These are phyloP conservation scores for Crypturellus tataupa DNA, from an alignment of 2,797 vertebrate genomes.

Conservation along the genomic window DNA sequence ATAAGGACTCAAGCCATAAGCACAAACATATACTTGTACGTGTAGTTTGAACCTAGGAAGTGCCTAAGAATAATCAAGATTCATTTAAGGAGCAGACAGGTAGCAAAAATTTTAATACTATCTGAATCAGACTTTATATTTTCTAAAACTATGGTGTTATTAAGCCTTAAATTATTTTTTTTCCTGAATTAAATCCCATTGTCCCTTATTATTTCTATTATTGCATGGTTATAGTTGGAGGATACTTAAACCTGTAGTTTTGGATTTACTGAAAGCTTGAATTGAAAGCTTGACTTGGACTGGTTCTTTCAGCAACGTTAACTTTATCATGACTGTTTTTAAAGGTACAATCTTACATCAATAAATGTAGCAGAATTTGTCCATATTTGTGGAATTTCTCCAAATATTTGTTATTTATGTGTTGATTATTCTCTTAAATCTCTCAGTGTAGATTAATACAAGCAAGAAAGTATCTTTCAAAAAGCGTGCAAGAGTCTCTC, in stretches of 20 bases:
- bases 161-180: not conserved
- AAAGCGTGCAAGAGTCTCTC: not conserved
- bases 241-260: not conserved
- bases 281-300: not conserved
- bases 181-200: not conserved
- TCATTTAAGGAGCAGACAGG: not conserved
- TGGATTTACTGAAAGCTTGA: not conserved
- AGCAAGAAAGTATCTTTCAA: not conserved
- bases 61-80: conserved; percentile 4
- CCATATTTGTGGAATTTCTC: not conserved
- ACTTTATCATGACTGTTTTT: not conserved
- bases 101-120: not conserved
- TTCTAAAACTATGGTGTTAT: not conserved
- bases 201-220: not conserved
- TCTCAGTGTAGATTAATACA: not conserved
- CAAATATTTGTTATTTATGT: not conserved
- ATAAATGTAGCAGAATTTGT: not conserved
- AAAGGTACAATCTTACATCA: not conserved
- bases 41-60: conserved; percentile 7
- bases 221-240: not conserved
- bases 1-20: not conserved
- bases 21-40: not conserved
- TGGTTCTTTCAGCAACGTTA: not conserved
- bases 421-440: not conserved
- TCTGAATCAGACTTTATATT: not conserved